Evolutionary conservation across 1,140 invertebrate genomes (phyloP).

Genomic region (Penaeus japonicus): DNA sequence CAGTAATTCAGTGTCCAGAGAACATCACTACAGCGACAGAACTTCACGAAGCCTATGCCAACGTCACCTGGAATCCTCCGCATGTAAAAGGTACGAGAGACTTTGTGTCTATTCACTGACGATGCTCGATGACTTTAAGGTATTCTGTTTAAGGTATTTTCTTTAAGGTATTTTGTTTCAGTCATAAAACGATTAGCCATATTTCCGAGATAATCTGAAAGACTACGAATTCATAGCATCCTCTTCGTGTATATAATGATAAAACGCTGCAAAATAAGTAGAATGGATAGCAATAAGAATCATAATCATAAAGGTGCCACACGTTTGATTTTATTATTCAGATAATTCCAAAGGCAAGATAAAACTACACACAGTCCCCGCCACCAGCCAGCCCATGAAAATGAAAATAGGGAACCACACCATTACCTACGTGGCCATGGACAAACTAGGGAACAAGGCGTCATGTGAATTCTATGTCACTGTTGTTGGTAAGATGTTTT

Average conservation of each 20-base stretch:
- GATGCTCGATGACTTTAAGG: background rate
- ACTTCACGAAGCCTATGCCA: conserved; percentile 68
- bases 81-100: conserved; percentile 62
- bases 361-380: conserved; percentile 68
- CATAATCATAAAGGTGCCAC: background rate
- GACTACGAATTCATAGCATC: background rate
- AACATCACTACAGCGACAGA: conserved; percentile 64
- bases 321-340: conserved; percentile 26
- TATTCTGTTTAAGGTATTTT: background rate
- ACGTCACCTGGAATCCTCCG: conserved; percentile 67
- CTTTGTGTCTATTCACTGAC: conserved; percentile 46
- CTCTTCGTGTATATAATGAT: too few species aligned
- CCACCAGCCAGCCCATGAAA: conserved; percentile 64
- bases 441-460: conserved; percentile 65
- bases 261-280: too few species aligned
- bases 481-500: conserved; percentile 64
- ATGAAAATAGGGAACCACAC: conserved; percentile 66
- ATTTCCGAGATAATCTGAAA: background rate
- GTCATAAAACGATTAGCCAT: background rate
- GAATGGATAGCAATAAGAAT: background rate
- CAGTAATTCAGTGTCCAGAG: conserved; percentile 65
- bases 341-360: conserved; percentile 66
- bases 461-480: conserved; percentile 65
- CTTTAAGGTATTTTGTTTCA: background rate
- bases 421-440: conserved; percentile 66